These are phyloP conservation scores for Agriopis leucophaearia DNA, from an alignment of 2,888 invertebrate genomes.

Conservation along the genomic window DNA sequence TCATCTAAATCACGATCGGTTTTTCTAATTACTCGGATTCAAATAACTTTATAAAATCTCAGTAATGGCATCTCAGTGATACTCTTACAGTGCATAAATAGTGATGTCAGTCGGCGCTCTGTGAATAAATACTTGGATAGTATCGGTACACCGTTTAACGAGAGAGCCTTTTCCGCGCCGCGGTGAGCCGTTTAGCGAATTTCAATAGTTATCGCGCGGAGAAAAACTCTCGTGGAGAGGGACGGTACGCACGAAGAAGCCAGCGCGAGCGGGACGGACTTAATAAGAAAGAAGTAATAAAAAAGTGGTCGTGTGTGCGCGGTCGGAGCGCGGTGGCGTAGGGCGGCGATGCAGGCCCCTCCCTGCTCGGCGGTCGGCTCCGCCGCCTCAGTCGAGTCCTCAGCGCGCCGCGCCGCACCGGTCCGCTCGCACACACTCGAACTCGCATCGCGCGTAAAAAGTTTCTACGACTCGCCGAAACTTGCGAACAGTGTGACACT, in stretches of 20 bases:
- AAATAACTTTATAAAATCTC: conserved; percentile 9
- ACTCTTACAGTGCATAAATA: conserved; percentile 70
- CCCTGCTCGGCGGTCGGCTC: conserved; percentile 76
- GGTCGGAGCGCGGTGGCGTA: conserved; percentile 85
- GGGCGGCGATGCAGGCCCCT: conserved; percentile 85
- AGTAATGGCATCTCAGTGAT: conserved; percentile 28
- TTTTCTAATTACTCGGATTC: conserved; percentile 10
- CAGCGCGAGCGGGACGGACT: conserved; percentile 77
- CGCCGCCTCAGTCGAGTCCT: conserved; percentile 79
- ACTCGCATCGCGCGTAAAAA: conserved; percentile 77
- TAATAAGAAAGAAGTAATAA: conserved; percentile 85
- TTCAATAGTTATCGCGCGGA: conserved; percentile 86
- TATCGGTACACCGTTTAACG: conserved; percentile 84
- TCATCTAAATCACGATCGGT: not conserved
- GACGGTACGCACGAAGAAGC: conserved; percentile 64
- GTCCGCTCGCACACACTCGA: conserved; percentile 64
- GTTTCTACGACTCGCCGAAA: conserved; percentile 76
- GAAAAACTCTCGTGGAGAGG: conserved; percentile 80
- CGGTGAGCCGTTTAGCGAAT: conserved; percentile 86
- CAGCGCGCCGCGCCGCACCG: conserved; percentile 79
- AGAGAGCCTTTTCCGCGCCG: conserved; percentile 85
- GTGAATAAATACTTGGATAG: conserved; percentile 82
- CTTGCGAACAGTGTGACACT: conserved; percentile 69
- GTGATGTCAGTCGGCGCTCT: conserved; percentile 72
- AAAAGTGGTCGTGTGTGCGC: conserved; percentile 84